Evolutionary conservation across 2,113 vertebrate genomes (phyloP), one percentile per base, ranked within the genome.

Genomic region (Melanostigma gelatinosum): DNA sequence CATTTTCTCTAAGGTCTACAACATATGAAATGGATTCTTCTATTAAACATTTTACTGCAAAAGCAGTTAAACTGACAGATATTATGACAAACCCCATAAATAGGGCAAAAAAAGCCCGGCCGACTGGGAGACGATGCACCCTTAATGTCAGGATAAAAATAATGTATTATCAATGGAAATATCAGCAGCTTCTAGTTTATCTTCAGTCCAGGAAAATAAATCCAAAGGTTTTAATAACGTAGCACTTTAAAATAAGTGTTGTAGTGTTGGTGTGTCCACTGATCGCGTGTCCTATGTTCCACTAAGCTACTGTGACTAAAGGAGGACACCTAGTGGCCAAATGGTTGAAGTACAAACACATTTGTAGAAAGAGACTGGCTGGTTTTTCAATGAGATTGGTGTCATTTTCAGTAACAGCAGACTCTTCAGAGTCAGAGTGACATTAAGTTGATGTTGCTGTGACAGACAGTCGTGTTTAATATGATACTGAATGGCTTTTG

Each of bases 261-360:
- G 40, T 42, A 22, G 18, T 57, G 63, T 65, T 79, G 29, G 20
- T 16, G 32, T 48, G 27, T 24, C 42, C n/a, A 48, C 38, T 13
- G 16, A 34, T 58, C 12, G 34, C 40, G 27, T 54, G 16, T 69
- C 44, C 42, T 42, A 16, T 22, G 34, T 42, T 29, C 27, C 48
- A 65, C 15, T 3, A 50, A 36, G 15, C 32, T 36, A 29, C 64
- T 70, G 50, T 34, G 11, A 75, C 8, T 36, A 3, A 34, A 75
- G 7, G 40, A 34, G 52, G 71, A 76, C 88, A 70, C 36, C 71
- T 34, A 40, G 74, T 87, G 83, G 82, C 20, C 54, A 50, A 18
- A 1, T 18, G 11, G 1, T 18, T 22, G 60, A 79, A 82, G 24
- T 81, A 32, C 55, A 79, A 18, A 46, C 29, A 68, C 34, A 1